phyloP scores from a whole-genome alignment of 2,113 vertebrate genomes.

The Apaloderma vittatum region DNA sequence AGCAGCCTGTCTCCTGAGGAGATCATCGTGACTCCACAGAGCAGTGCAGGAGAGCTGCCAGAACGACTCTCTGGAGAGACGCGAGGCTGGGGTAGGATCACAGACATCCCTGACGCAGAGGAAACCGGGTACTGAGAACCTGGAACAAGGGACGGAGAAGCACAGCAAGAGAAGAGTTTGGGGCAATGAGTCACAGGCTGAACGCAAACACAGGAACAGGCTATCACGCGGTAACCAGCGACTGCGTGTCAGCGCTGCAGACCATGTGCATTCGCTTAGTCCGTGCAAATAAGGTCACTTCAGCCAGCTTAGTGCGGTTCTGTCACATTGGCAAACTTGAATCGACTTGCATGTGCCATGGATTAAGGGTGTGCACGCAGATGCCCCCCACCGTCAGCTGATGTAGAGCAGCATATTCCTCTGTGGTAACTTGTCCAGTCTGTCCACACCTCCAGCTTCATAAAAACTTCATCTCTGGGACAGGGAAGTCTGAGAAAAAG shows the following conservation, averaged over 20 bases:
- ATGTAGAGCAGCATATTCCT: not conserved
- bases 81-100: not conserved
- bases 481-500: not conserved
- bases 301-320: constrained; percentile 38
- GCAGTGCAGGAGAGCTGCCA: not conserved
- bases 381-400: not conserved
- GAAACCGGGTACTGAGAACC: constrained; percentile 31
- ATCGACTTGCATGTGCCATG: constrained; percentile 38
- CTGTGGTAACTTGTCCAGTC: not conserved
- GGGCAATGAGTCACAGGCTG: constrained; percentile 47
- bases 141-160: constrained; percentile 32
- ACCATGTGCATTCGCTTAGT: constrained; percentile 63
- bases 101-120: constrained; percentile 3
- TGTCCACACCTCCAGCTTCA: not conserved
- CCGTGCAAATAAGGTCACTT: constrained; percentile 28
- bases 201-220: not conserved
- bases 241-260: not conserved
- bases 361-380: constrained; percentile 17
- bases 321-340: not conserved
- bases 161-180: constrained; percentile 26
- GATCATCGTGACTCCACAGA: not conserved
- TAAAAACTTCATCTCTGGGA: not conserved
- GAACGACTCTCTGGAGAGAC: not conserved
- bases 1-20: not conserved
- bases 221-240: not conserved